These are phyloP conservation scores for Clarias pachynema DNA, from an alignment of 2,797 vertebrate species.

Conservation along the genomic window DNA sequence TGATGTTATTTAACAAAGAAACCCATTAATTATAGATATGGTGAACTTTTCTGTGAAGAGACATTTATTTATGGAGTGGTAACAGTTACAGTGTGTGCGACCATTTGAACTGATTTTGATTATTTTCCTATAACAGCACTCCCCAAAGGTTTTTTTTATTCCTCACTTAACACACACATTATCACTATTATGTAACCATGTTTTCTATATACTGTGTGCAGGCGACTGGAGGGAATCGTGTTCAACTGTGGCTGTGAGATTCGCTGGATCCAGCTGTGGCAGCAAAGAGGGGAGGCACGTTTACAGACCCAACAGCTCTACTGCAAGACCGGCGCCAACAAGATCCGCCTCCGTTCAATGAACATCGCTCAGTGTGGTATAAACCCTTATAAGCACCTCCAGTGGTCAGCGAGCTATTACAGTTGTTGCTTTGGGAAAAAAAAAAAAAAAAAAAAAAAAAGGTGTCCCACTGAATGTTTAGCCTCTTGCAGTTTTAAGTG, in stretches of 20 bases:
- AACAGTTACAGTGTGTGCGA: neutral
- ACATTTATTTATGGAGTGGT: neutral
- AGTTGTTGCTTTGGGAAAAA: neutral
- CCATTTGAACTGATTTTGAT: neutral
- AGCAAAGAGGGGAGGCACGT: conserved; percentile 87
- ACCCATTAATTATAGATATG: neutral
- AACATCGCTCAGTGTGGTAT: conserved; percentile 94
- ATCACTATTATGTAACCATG: neutral
- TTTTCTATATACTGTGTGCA: conserved; percentile 59
- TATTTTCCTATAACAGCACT: neutral
- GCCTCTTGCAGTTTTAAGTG: neutral
- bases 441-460: neutral
- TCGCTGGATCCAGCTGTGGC: conserved; percentile 98
- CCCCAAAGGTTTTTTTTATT: neutral
- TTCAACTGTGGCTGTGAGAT: conserved; percentile 96
- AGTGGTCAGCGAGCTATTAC: conserved; percentile 43
- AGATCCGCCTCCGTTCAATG: conserved; percentile 88
- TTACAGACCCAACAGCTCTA: conserved; percentile 87
- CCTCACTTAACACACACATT: neutral
- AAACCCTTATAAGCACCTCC: conserved; percentile 65
- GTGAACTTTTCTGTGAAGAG: neutral
- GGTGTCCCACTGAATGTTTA: neutral
- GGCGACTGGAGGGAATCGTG: conserved; percentile 88
- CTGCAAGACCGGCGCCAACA: conserved; percentile 84
- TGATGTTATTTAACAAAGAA: conserved; percentile 9